Conservation (phyloP, 2,888 invertebrate genomes). For the Eristalis arbustorum region DNA sequence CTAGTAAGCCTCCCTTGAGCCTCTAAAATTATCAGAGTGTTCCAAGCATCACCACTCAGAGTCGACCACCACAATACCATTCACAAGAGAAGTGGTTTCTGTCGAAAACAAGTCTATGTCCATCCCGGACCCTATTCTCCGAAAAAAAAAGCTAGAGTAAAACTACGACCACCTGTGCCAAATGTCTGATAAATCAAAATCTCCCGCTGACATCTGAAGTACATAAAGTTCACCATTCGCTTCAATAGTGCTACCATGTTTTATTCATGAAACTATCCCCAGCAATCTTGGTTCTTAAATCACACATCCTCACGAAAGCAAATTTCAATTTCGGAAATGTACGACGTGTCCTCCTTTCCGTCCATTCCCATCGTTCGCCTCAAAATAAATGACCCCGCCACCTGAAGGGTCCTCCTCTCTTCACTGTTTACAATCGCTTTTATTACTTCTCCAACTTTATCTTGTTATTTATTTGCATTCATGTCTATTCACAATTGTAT, state of each 20-base stretch:
- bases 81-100: too few relatives aligned
- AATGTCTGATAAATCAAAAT: background rate
- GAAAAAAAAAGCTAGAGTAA: background rate
- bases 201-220: background rate
- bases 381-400: background rate
- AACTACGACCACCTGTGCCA: background rate
- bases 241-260: background rate
- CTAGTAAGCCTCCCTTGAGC: too few relatives aligned
- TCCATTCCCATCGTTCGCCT: background rate
- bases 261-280: background rate
- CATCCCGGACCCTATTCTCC: background rate
- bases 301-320: background rate
- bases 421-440: background rate
- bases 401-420: background rate
- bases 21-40: too few relatives aligned
- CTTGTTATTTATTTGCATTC: constrained; percentile 31
- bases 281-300: background rate
- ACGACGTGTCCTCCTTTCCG: background rate
- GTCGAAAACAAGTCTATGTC: too few relatives aligned
- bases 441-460: constrained; percentile 12
- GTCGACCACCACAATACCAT: too few relatives aligned
- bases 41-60: too few relatives aligned
- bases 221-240: background rate
- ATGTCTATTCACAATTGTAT: constrained; percentile 1
- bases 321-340: background rate